A percentile compares a stretch with the other conserved stretches of the same genome.
phyloP scores from a whole-genome alignment of 2,888 invertebrate species.

The Drosophila antonietae region DNA sequence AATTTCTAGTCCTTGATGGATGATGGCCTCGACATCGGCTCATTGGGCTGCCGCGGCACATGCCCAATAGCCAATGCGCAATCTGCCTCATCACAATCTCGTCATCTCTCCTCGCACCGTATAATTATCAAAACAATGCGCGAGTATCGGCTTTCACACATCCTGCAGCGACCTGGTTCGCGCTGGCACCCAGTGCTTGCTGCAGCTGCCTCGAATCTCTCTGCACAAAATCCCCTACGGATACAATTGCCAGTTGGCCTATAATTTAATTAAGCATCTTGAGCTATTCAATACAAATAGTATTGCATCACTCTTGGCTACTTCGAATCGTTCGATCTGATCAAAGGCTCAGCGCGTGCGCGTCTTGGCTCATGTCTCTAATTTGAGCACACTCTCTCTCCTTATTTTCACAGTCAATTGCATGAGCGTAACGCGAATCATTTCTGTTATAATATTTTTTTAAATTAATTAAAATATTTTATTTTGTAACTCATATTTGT shows the following conservation, averaged over 20 bases:
- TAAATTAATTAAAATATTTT: too few relatives aligned
- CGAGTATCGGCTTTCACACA: constrained; percentile 76
- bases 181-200: background rate
- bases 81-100: constrained; percentile 33
- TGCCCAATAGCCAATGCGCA: constrained; percentile 30
- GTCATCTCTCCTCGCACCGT: constrained; percentile 47
- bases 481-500: too few relatives aligned
- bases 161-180: constrained; percentile 48
- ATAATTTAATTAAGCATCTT: constrained; percentile 30
- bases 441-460: too few relatives aligned
- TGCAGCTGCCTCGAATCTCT: constrained; percentile 37
- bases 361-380: background rate
- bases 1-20: constrained; percentile 45
- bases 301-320: constrained; percentile 13
- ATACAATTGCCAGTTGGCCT: constrained; percentile 25
- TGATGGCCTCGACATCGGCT: constrained; percentile 11
- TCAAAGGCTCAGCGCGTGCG: constrained; percentile 2
- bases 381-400: background rate
- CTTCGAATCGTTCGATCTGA: background rate
- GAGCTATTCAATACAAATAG: constrained; percentile 18
- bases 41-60: constrained; percentile 34
- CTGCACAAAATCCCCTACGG: background rate
- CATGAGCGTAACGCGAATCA: too few relatives aligned
- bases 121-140: constrained; percentile 67
- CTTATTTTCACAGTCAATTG: background rate